Conservation (phyloP, 1,140 invertebrate species). For the Listronotus oregonensis region DNA sequence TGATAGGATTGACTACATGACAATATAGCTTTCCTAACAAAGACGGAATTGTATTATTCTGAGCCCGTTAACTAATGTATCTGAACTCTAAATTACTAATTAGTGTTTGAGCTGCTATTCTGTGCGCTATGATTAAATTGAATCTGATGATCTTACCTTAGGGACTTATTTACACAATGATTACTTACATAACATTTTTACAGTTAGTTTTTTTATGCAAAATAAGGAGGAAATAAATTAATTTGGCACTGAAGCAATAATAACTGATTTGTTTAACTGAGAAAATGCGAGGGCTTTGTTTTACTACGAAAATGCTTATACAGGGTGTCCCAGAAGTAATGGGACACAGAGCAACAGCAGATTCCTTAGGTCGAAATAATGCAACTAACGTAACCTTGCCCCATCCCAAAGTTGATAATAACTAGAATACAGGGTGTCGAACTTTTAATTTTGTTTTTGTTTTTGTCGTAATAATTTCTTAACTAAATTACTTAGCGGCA, state of each 20-base stretch:
- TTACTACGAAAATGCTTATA: no score
- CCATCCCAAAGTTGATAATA: no score
- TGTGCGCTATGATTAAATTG: background rate
- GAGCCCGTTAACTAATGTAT: conserved; percentile 10
- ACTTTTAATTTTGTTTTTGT: no score
- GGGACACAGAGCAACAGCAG: no score
- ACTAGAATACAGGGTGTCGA: no score
- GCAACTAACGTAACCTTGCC: no score
- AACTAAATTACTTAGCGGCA: no score
- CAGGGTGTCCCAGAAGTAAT: no score
- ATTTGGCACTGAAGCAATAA: conserved; percentile 15
- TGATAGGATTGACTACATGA: background rate
- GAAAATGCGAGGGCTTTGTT: conserved; percentile 2
- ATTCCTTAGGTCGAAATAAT: no score
- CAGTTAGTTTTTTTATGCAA: background rate
- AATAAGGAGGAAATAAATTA: conserved; percentile 1
- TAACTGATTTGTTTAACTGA: conserved; percentile 3
- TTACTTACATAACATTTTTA: conserved; percentile 18
- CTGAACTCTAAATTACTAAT: conserved; percentile 19
- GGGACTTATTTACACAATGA: conserved; percentile 19
- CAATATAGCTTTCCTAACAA: background rate
- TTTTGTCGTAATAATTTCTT: no score
- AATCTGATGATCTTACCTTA: conserved; percentile 12
- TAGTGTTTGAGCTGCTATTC: conserved; percentile 12
- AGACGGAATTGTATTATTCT: conserved; percentile 17